Percentiles rank a stretch among this genome's conserved stretches.
phyloP scores from a whole-genome alignment of 2,888 invertebrate species.

The Chromoteleia sp. region DNA sequence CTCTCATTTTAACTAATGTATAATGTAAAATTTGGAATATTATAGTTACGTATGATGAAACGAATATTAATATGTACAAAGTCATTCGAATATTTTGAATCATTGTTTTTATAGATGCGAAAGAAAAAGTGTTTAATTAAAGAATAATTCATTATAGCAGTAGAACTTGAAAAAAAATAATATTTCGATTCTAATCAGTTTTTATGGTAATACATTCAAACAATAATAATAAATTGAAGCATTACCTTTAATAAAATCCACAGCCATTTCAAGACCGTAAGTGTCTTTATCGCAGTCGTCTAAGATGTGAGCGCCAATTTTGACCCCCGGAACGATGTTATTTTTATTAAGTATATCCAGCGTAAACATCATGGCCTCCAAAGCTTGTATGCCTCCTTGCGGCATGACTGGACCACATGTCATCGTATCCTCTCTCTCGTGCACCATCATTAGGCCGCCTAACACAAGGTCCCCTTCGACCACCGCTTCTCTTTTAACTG shows the following conservation, averaged over 20 bases:
- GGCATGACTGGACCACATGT: constrained; percentile 96
- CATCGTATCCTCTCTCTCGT: constrained; percentile 91
- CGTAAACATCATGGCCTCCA: constrained; percentile 95
- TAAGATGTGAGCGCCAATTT: constrained; percentile 93
- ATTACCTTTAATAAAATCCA: constrained; percentile 96
- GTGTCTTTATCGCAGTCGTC: constrained; percentile 97
- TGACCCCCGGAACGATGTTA: constrained; percentile 88
- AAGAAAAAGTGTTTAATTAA: no score
- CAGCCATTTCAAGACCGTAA: constrained; percentile 95
- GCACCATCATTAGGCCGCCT: constrained; percentile 97
- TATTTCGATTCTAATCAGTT: no score
- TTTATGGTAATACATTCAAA: no score
- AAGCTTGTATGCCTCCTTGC: constrained; percentile 93
- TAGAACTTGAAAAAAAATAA: no score
- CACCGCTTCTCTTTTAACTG: constrained; percentile 91
- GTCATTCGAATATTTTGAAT: no score
- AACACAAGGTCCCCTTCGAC: constrained; percentile 93
- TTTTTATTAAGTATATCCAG: constrained; percentile 90
- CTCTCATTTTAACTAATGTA: no score
- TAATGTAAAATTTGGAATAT: no score
- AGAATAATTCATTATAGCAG: no score
- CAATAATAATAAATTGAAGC: neutral
- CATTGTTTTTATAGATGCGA: no score
- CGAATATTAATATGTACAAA: no score
- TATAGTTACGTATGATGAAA: no score